Evolutionary conservation across 2,797 vertebrate genomes (phyloP), one percentile per base, ranked within the genome.

Genomic region (Macropus fuliginosus): DNA sequence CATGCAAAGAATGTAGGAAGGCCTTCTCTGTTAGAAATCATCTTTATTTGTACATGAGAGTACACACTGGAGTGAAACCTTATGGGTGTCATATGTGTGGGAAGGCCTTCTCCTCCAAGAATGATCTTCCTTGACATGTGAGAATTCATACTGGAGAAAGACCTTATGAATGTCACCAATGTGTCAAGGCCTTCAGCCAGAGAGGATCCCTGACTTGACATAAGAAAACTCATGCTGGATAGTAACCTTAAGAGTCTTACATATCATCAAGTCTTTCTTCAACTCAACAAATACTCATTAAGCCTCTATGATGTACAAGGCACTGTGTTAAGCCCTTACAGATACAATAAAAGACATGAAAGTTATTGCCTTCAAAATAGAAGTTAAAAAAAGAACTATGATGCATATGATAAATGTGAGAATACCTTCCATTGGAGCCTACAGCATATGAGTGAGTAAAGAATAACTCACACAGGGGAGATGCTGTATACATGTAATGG

Each of bases 1-100:
- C 90, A 16, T 97, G 97, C 52, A 92, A 94, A 10, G 95, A 96
- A 54, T 97, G 96, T 94, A 96, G 95, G 34, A 97, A 97, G 54
- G 94, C 91, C 27, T 97, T 97, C 56, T 95, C 92, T 50, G 89
- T 90, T 16, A 95, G 93, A 28, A 94, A 66, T 55, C 55, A 92
- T 54, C 96, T 95, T 46, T 93, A 90, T 40, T 94, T 89, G 31
- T 95, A 97, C 18, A 55, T 95, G 66, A 96, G 93, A 89, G 93
- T 96, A 50, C 93, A 96, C 10, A 55, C 93, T 66, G 62, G 96
- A 56, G 92, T 92, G 81, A 94, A 92, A 40, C 94, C 91, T 31
- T 92, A 89, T 59, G 50, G 89, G 4, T 92, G 91, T 40, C 28
- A 52, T 24, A 56, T 54, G 54, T 94, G 91, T 89, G 66, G n/a